A percentile compares a stretch with the other conserved stretches of the same genome.
These are phyloP conservation scores for Spialia ferax DNA, from an alignment of 2,888 invertebrate genomes.

Conservation along the genomic window DNA sequence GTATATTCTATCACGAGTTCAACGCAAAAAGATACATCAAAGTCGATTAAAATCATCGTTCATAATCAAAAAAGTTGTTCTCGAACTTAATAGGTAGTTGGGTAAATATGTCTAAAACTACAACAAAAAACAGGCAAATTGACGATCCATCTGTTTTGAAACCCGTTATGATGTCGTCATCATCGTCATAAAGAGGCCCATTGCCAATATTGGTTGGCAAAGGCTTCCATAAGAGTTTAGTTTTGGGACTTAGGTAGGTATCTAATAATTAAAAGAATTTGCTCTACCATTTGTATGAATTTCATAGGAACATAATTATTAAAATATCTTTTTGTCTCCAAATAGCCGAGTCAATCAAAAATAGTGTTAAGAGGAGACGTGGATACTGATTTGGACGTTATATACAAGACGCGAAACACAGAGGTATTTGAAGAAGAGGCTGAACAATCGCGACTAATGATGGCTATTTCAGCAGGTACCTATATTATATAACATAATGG, in stretches of 20 bases:
- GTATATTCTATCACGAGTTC: no score
- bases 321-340: not conserved
- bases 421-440: conserved; percentile 71
- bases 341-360: conserved; percentile 36
- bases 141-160: not conserved
- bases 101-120: no score
- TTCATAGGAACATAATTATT: no score
- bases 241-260: not conserved
- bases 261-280: not conserved
- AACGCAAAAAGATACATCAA: no score
- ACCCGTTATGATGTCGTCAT: not conserved
- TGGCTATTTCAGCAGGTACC: conserved; percentile 77
- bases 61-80: no score
- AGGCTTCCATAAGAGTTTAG: no score
- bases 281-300: no score
- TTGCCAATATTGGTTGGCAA: not conserved
- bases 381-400: conserved; percentile 51
- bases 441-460: conserved; percentile 78
- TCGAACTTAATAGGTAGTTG: no score
- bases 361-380: conserved; percentile 15
- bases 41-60: no score
- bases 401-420: conserved; percentile 51
- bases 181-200: not conserved
- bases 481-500: not conserved
- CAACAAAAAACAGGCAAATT: no score